Evolutionary conservation across 2,113 vertebrate species (phyloP), one percentile per base, ranked within the genome.

Genomic region (Oreotrochilus melanogaster): DNA sequence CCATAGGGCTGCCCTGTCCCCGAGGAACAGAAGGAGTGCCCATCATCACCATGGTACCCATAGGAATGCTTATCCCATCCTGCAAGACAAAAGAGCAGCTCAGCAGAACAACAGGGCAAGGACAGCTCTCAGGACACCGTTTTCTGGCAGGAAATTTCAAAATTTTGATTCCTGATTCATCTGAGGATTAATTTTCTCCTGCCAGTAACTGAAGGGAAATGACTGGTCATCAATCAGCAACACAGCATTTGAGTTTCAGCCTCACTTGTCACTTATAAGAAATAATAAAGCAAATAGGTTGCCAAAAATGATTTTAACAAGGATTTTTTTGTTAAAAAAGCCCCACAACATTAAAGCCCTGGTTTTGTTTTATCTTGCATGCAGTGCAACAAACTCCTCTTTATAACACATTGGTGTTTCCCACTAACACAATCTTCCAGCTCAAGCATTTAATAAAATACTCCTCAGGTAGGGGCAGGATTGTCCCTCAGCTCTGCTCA

Each of bases 61-160:
- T 99, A 99, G 9, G 99, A 99, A 97, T 99, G 99, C 87, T 99
- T 99, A 97, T 99, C 99, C 99, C 99, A 99, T 93, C 99, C 99
- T 99, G 97, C 54, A 54, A 62, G 79, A 37, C 11, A 81, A 37
- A 75, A 39, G 48, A 74, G 48, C 5, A 67, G 43, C 27, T 89
- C 74, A 89, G 73, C 61, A 48, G 25, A 47, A 48, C 0, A 0
- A 27, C 28, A 3, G 0, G 23, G 43, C 42, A 47, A 5, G 19
- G 11, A 6, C 42, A 56, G 19, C 13, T 50, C 45, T 53, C 7
- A 3, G 39, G 66, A 69, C 17, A 65, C 1, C 16, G 12, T 24
- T 31, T 88, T 35, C 82, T 37, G 18, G 31, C 2, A 18, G 35
- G 54, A 65, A 48, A 65, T 56, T 31, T 1, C 3, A 65, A 54